phyloP scores from a whole-genome alignment of 2,113 vertebrate species.

The Sphyrna mokarran region DNA sequence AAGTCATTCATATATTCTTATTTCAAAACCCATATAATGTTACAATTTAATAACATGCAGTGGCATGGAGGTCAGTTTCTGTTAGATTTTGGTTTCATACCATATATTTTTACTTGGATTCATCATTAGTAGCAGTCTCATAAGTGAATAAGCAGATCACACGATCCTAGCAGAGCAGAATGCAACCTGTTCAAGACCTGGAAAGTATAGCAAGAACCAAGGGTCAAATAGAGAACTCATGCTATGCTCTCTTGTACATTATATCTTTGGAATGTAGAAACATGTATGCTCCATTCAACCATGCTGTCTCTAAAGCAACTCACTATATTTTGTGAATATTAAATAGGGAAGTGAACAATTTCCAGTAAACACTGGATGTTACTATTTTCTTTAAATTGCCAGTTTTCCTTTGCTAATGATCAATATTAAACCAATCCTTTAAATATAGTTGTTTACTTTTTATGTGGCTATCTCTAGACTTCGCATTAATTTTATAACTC shows the following conservation, averaged over 20 bases:
- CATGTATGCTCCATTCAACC: neutral
- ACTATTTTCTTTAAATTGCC: neutral
- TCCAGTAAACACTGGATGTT: neutral
- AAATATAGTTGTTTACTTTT: neutral
- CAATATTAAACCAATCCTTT: neutral
- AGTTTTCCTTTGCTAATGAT: neutral
- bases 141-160: neutral
- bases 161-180: neutral
- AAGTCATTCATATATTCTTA: neutral
- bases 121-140: neutral
- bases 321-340: neutral
- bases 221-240: neutral
- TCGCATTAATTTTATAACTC: neutral
- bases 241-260: neutral
- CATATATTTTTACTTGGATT: neutral
- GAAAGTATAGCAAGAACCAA: neutral
- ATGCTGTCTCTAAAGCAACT: neutral
- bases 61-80: neutral
- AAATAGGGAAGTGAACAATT: neutral
- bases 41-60: neutral
- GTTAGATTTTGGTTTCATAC: neutral
- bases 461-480: neutral
- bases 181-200: neutral
- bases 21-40: neutral
- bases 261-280: neutral